Conservation (phyloP, 2,888 invertebrate genomes). For the Caenorhabditis plicata region DNA sequence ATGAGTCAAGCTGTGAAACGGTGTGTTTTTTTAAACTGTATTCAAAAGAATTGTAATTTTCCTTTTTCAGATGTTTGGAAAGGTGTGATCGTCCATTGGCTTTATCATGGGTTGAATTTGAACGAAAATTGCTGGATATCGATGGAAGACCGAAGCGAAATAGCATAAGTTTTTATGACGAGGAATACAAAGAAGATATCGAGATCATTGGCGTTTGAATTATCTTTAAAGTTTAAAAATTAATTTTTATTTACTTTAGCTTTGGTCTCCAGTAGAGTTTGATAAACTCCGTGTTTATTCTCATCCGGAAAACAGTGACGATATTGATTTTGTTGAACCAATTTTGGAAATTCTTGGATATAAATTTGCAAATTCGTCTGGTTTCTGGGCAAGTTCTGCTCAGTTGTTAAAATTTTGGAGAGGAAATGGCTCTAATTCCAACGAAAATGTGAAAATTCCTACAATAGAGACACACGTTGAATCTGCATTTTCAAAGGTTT, state of each 20-base stretch:
- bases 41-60: neutral
- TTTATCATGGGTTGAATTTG: conserved; percentile 7
- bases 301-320: neutral
- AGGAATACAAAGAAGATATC: neutral
- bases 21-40: neutral
- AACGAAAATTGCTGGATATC: conserved; percentile 11
- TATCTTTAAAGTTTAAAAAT: neutral
- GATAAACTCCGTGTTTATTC: neutral
- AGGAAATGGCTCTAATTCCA: neutral
- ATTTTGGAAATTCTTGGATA: conserved; percentile 18
- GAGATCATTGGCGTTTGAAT: neutral
- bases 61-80: neutral
- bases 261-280: neutral
- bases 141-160: conserved; percentile 12
- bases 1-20: neutral
- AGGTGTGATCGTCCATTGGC: neutral
- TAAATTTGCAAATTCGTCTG: conserved; percentile 8
- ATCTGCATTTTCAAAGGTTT: no score
- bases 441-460: no score
- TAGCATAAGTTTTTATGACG: neutral
- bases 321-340: conserved; percentile 11
- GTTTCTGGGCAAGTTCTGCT: neutral
- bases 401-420: neutral
- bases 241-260: neutral
- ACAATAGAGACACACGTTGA: no score